Evolutionary conservation across 1,140 invertebrate genomes (phyloP).

Genomic region (Theocolax elegans): DNA sequence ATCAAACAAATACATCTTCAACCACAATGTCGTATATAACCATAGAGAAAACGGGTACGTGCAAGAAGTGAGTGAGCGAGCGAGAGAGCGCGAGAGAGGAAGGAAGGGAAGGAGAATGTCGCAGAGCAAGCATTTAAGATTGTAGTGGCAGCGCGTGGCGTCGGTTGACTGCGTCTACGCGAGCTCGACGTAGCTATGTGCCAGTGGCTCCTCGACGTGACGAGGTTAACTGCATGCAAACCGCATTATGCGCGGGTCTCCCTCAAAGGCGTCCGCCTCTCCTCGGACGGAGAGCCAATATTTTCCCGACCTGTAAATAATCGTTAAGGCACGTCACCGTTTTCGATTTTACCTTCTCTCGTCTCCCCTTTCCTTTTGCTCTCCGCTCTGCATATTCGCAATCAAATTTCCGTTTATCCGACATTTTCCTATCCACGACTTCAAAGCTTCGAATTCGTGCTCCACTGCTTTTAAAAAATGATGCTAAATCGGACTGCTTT

Average conservation of each 20-base stretch:
- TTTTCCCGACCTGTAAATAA: conserved; percentile 28
- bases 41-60: too few species aligned
- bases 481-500: background rate
- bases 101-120: background rate
- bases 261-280: background rate
- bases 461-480: conserved; percentile 3
- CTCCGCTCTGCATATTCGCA: background rate
- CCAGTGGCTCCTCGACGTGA: conserved; percentile 23
- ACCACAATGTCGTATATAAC: too few species aligned
- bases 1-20: too few species aligned
- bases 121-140: conserved; percentile 5
- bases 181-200: background rate
- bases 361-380: background rate
- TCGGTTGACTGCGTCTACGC: background rate
- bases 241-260: conserved; percentile 20
- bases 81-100: background rate
- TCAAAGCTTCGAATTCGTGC: conserved; percentile 10
- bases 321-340: conserved; percentile 7
- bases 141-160: background rate
- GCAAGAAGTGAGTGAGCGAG: too few species aligned
- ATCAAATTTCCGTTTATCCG: conserved; percentile 14
- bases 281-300: background rate
- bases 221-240: conserved; percentile 36
- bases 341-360: conserved; percentile 8
- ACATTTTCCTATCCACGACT: conserved; percentile 4